Evolutionary conservation across 2,113 vertebrate species (phyloP).

Genomic region (Mormyrus iriodes): DNA sequence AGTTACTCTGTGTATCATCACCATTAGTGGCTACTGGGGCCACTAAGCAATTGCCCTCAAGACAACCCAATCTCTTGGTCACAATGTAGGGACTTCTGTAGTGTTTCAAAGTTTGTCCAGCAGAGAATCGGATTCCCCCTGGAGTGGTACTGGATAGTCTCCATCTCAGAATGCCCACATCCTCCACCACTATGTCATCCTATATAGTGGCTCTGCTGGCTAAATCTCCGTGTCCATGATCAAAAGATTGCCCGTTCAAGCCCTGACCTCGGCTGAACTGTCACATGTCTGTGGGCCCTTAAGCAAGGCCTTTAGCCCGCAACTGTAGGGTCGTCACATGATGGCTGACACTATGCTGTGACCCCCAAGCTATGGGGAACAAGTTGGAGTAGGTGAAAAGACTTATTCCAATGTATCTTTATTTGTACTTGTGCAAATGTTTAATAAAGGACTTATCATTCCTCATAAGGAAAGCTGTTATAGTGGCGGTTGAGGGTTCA

Average conservation of each 20-base stretch:
- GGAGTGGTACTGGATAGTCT: neutral
- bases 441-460: neutral
- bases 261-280: neutral
- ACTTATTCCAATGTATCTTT: neutral
- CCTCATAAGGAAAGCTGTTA: neutral
- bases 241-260: neutral
- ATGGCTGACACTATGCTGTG: neutral
- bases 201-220: neutral
- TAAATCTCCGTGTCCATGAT: neutral
- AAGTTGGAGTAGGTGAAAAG: neutral
- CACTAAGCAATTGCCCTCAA: neutral
- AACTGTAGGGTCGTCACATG: neutral
- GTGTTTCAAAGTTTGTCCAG: neutral
- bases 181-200: neutral
- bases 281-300: neutral
- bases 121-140: neutral
- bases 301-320: neutral
- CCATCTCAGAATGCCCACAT: neutral
- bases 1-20: neutral
- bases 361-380: neutral
- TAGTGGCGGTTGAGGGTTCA: neutral
- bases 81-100: neutral
- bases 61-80: neutral
- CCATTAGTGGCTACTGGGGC: neutral
- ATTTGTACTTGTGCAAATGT: neutral